phyloP scores from a whole-genome alignment of 2,888 invertebrate genomes.

The Drosophila austrosaltans region DNA sequence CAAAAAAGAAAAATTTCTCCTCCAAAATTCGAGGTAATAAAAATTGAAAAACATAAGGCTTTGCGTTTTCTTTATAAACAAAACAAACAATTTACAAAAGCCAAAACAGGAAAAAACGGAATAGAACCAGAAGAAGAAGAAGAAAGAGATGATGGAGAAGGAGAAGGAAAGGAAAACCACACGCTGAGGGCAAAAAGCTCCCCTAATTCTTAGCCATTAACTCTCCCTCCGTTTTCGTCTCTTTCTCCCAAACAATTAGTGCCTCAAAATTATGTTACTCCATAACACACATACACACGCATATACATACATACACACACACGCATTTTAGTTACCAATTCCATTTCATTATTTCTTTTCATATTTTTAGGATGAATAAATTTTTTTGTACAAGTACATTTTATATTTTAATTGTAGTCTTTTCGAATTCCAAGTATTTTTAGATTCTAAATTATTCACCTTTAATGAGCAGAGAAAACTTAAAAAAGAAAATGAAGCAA shows the following conservation, averaged over 20 bases:
- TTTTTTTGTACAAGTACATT: slow-evolving; percentile 18
- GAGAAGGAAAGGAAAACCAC: slow-evolving; percentile 29
- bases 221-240: neutral
- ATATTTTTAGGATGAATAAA: slow-evolving; percentile 14
- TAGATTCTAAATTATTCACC: slow-evolving; percentile 66
- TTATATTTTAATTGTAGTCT: slow-evolving; percentile 12
- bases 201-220: neutral
- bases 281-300: neutral
- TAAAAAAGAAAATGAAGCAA: slow-evolving; percentile 45
- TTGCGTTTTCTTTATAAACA: slow-evolving; percentile 62
- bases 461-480: slow-evolving; percentile 68
- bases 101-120: slow-evolving; percentile 4
- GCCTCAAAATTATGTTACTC: slow-evolving; percentile 51
- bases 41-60: slow-evolving; percentile 73
- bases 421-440: slow-evolving; percentile 23
- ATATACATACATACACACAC: neutral
- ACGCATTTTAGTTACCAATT: neutral
- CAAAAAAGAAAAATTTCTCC: slow-evolving; percentile 23
- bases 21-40: slow-evolving; percentile 52
- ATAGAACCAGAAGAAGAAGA: neutral
- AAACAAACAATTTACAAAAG: slow-evolving; percentile 68
- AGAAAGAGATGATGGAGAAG: neutral
- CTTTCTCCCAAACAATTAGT: slow-evolving; percentile 45
- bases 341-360: neutral
- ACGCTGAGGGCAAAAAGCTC: slow-evolving; percentile 48